phyloP scores from a whole-genome alignment of 2,797 vertebrate species.

The Thaleichthys pacificus region DNA sequence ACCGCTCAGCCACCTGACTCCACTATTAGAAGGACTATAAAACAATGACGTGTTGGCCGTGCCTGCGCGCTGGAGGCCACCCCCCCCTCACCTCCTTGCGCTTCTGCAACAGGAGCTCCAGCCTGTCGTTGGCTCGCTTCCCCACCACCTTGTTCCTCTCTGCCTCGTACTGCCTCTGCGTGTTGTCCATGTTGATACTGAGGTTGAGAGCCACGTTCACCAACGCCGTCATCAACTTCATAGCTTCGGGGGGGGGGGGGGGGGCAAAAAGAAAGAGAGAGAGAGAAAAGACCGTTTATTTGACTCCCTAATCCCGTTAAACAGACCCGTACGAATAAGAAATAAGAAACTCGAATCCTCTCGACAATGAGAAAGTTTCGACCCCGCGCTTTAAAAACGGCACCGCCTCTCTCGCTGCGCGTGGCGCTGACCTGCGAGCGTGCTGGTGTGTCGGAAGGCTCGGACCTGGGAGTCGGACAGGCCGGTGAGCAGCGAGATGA shows the following conservation, averaged over 20 bases:
- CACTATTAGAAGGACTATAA: not conserved
- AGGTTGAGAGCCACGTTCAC: conserved; percentile 99
- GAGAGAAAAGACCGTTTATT: no score
- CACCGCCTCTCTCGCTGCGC: no score
- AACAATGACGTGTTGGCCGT: not conserved
- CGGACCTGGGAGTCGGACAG: conserved; percentile 98
- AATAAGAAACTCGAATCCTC: not conserved
- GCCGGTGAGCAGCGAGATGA: conserved; percentile 98
- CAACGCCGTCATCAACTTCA: conserved; percentile 99
- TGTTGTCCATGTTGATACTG: conserved; percentile 99
- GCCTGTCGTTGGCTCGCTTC: conserved; percentile 93
- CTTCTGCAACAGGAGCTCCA: conserved; percentile 95
- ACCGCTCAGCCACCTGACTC: no score
- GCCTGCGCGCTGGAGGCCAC: not conserved
- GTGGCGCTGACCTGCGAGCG: conserved; percentile 86
- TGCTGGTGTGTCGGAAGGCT: conserved; percentile 99
- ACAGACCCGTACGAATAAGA: not conserved
- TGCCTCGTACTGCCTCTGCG: conserved; percentile 95
- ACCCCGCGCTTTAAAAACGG: no score
- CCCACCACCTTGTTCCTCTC: conserved; percentile 97
- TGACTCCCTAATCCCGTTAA: no score
- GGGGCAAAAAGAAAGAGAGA: no score
- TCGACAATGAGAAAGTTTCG: not conserved
- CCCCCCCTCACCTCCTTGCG: conserved; percentile 89
- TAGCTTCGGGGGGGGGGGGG: conserved; percentile 74